Evolutionary conservation across 2,888 invertebrate genomes (phyloP).

Genomic region (Tachina lurida): DNA sequence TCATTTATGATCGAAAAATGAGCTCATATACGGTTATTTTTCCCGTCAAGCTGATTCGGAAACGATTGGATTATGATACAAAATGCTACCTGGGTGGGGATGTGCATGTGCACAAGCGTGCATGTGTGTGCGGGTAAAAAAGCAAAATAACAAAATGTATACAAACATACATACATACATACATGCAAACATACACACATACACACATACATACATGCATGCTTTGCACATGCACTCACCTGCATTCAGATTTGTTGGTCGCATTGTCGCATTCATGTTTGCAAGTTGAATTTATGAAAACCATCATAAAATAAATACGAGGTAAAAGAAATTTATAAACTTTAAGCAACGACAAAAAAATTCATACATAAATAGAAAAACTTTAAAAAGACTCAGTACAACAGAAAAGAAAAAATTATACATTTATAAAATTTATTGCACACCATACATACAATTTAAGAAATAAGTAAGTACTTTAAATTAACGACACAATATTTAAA

Average conservation of each 20-base stretch:
- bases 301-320: conserved; percentile 52
- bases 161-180: no score
- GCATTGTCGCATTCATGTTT: conserved; percentile 34
- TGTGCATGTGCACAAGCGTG: conserved; percentile 12
- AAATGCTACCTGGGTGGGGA: background rate
- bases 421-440: conserved; percentile 32
- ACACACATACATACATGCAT: no score
- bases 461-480: no score
- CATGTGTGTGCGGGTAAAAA: conserved; percentile 1
- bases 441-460: background rate
- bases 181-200: no score
- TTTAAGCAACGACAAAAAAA: conserved; percentile 18
- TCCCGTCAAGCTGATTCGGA: no score
- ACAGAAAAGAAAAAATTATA: conserved; percentile 28
- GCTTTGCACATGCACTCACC: no score
- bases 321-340: conserved; percentile 6
- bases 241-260: background rate
- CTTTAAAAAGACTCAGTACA: conserved; percentile 7
- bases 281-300: conserved; percentile 69
- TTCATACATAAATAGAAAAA: background rate
- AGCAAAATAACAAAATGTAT: no score
- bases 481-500: no score
- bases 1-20: no score
- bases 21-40: no score
- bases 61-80: no score